Evolutionary conservation across 2,797 vertebrate species (phyloP).

Genomic region (Amazonetta brasiliensis): DNA sequence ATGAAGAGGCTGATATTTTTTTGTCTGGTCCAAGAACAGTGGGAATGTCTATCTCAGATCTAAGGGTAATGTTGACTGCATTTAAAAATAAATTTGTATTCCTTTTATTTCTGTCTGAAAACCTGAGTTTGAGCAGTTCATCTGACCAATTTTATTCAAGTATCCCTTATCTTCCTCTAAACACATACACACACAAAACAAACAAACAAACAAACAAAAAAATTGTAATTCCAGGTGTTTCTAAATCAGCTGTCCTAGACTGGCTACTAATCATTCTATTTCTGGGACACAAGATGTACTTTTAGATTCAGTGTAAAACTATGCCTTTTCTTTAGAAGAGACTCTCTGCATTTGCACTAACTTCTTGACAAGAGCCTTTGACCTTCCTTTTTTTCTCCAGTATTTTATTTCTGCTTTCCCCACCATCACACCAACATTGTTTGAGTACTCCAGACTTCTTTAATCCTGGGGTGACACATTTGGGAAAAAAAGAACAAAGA

Average conservation of each 20-base stretch:
- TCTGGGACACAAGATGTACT: neutral
- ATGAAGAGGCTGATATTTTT: neutral
- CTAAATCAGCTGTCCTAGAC: neutral
- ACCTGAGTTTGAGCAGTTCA: neutral
- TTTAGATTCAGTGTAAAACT: neutral
- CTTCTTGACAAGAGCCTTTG: neutral
- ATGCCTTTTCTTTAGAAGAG: neutral
- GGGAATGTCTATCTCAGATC: neutral
- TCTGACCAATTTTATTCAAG: neutral
- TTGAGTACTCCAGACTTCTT: neutral
- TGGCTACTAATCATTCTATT: neutral
- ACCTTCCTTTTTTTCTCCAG: neutral
- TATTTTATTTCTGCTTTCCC: neutral
- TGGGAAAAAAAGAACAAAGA: neutral
- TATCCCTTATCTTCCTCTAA: neutral
- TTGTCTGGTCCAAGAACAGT: neutral
- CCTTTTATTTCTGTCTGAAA: neutral
- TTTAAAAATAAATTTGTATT: neutral
- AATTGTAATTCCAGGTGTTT: neutral
- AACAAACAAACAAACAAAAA: neutral
- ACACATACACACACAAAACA: too few relatives aligned
- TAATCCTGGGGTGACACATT: neutral
- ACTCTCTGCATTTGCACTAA: neutral
- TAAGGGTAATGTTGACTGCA: neutral
- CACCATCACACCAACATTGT: neutral